Evolutionary conservation across 2,797 vertebrate species (phyloP), one percentile per base, ranked within the genome.

Genomic region (Antrozous pallidus): DNA sequence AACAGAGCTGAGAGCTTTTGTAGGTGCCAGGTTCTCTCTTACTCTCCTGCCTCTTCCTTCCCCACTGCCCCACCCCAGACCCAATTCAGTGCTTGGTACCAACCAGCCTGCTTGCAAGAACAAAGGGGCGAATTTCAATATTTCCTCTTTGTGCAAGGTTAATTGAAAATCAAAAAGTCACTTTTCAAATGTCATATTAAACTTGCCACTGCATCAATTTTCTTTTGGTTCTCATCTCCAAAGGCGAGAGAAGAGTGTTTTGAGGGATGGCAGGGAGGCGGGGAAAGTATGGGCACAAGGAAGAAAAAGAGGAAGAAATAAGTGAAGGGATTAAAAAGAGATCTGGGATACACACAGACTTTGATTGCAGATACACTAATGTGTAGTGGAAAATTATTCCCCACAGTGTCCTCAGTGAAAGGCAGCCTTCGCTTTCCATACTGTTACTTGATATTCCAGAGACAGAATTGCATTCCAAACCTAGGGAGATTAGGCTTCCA

Each of bases 101-200:
- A 90, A 94, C 42, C 95, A 93, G 85, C 28, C 93, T 90, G 93
- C 65, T 97, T 97, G 96, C 95, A 92, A 97, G 97, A 97, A 98
- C 95, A 98, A 98, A 98, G 94, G 73, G 92, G 58, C 8, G 89
- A 92, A 97, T 97, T 98, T 97, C 97, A 98, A 86, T 98, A 97
- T 97, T 98, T 97, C 96, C 51, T 97, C 94, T 98, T 98, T 97
- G 97, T 97, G 90, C 97, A 98, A 98, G 98, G 97, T 98, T 98
- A 98, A 98, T 98, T 98, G 97, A 98, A 98, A 98, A 98, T 97
- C 96, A 98, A 98, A 97, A 98, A 98, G 96, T 97, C 97, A 98
- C 97, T 98, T 98, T 98, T 96, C 18, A 45, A 98, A 98, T 97
- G 97, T 98, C 98, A 96, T 98, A 98, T 97, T 98, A 97, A 95